Base-by-base conservation (phyloP, 2,888 invertebrate species). In the Pollenia labialis region DNA sequence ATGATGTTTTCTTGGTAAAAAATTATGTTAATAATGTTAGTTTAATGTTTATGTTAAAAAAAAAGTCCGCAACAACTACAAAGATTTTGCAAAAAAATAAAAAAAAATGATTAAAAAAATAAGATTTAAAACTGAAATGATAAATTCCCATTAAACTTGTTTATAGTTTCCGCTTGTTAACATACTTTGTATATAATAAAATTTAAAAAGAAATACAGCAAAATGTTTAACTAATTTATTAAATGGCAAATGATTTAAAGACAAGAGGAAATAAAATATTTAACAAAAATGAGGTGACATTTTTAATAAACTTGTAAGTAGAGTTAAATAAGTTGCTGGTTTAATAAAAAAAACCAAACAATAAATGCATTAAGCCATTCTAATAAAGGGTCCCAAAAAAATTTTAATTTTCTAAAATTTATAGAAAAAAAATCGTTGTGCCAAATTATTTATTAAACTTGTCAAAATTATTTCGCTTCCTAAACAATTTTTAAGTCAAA, bases 91-190 rank as follows among this genome's bases (percentile, higher is more conserved):
- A 62, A 62, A 80, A 48, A 9, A 18, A 16, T 54, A 71, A 77
- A 52, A 50, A 11, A 42, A 18, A 62, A 62, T 60, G 40, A n/a
- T 8, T 52, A 40, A 60, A 68, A 44, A 52, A 52, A 9, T 32
- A 68, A 11, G n/a, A 64, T n/a, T 77, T 77, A 14, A 32, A 71
- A 12, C 40, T 77, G 2, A 75, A 83, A 81, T 83, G 76, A 87
- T 83, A 83, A 83, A 87, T 87, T 81, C 75, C 46, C 77, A 72
- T 85, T 68, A 62, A 79, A 60, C 66, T 79, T 79, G 84, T 86
- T 86, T 87, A 83, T 87, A 83, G 81, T 83, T 87, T 87, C 86
- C 86, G 86, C 86, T 87, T 83, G 83, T 83, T 87, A 83, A 81
- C 83, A 87, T 52, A 87, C 71, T 86, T 86, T 79, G 72, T n/a